Conservation (phyloP, 2,113 vertebrate genomes). For the Neotoma lepida region DNA sequence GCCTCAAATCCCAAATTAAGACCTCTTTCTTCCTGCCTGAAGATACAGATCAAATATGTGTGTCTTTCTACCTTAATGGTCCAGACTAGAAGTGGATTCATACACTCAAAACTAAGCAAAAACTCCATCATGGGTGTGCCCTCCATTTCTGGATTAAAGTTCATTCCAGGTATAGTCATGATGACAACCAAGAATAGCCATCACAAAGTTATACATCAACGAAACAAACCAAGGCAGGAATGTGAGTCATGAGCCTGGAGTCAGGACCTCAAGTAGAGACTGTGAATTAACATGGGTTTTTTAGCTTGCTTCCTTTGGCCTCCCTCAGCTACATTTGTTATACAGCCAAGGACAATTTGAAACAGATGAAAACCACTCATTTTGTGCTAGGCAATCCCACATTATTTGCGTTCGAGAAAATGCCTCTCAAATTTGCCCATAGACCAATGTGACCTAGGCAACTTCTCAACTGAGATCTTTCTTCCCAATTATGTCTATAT, state of each 20-base stretch:
- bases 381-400: neutral
- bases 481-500: neutral
- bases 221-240: neutral
- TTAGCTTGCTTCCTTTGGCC: neutral
- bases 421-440: neutral
- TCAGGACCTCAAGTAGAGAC: neutral
- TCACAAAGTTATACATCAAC: neutral
- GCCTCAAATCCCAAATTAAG: too few relatives aligned
- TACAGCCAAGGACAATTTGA: neutral
- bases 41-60: too few relatives aligned
- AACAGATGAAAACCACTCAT: neutral
- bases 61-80: too few relatives aligned
- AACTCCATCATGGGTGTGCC: neutral
- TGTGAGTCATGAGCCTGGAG: neutral
- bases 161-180: neutral
- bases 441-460: neutral
- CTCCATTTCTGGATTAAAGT: neutral
- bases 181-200: neutral
- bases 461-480: neutral
- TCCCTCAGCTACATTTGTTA: neutral
- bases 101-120: neutral
- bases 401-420: neutral
- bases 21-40: too few relatives aligned
- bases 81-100: too few relatives aligned
- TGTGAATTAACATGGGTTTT: neutral